Evolutionary conservation across 2,888 invertebrate species (phyloP).

Genomic region (Pristionchus japonicus): DNA sequence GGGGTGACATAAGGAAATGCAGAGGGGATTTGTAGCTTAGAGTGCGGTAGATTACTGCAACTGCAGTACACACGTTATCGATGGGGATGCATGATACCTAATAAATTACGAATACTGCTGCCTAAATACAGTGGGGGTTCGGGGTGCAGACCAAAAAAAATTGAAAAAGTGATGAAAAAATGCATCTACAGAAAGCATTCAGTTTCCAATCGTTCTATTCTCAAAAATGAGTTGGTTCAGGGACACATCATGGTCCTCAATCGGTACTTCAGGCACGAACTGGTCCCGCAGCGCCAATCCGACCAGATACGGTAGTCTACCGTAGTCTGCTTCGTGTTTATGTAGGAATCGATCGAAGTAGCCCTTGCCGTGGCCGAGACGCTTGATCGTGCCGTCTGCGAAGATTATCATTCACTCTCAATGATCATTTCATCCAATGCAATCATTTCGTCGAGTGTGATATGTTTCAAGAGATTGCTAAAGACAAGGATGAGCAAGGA

Average conservation of each 20-base stretch:
- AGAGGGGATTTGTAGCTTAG: no score
- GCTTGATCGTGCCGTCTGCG: neutral
- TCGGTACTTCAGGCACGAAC: neutral
- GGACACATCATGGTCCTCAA: constrained; percentile 34
- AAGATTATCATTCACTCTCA: neutral
- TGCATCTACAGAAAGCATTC: no score
- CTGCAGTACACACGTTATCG: no score
- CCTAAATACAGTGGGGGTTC: no score
- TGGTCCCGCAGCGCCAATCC: constrained; percentile 23
- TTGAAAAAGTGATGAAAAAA: neutral
- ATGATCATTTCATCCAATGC: neutral
- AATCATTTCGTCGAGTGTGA: no score
- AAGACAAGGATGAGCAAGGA: no score
- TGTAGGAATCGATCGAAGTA: constrained; percentile 23
- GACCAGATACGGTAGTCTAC: neutral
- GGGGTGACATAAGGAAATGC: no score
- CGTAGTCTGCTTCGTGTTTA: neutral
- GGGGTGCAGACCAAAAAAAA: no score
- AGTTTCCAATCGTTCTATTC: neutral
- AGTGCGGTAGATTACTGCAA: no score
- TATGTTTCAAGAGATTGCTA: no score
- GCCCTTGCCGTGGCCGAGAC: constrained; percentile 32
- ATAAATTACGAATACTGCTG: no score
- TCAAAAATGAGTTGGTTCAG: neutral
- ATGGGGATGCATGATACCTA: no score